Percentiles rank a stretch among this genome's conserved stretches.
phyloP scores from a whole-genome alignment of 1,140 invertebrate genomes.

The Macrobrachium rosenbergii region DNA sequence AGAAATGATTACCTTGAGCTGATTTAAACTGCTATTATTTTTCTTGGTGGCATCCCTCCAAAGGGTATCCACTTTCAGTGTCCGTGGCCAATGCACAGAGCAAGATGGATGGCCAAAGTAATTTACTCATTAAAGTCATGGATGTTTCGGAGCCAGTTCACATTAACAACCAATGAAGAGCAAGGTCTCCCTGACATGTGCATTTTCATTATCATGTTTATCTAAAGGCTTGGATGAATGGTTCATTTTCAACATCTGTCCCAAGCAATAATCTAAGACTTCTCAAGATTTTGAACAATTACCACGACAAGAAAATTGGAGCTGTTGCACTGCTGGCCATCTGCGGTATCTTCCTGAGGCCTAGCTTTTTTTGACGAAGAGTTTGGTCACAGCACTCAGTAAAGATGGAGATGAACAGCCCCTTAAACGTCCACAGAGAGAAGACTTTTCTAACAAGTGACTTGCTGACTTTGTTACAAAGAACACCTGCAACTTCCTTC shows the following conservation, averaged over 20 bases:
- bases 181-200: constrained; percentile 20
- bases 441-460: too few relatives aligned
- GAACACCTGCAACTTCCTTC: too few relatives aligned
- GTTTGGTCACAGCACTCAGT: too few relatives aligned
- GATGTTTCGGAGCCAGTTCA: too few relatives aligned
- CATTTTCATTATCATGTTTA: constrained; percentile 13
- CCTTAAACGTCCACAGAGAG: too few relatives aligned
- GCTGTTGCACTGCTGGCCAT: not conserved
- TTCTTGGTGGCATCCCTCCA: constrained; percentile 47
- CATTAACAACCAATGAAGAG: constrained; percentile 30
- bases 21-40: constrained; percentile 44
- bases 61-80: constrained; percentile 12
- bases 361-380: constrained; percentile 14
- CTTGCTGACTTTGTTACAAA: too few relatives aligned
- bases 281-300: constrained; percentile 15
- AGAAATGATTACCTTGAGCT: constrained; percentile 34
- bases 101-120: too few relatives aligned
- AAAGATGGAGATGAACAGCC: too few relatives aligned
- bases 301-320: not conserved
- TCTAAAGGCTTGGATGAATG: constrained; percentile 13
- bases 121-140: too few relatives aligned
- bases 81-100: constrained; percentile 23
- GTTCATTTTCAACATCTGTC: too few relatives aligned
- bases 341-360: constrained; percentile 39
- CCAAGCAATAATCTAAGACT: constrained; percentile 24